Percentiles rank a stretch among this genome's conserved stretches.
Conservation (phyloP, 2,888 invertebrate genomes). For the Thecocarcelia acutangulata region DNA sequence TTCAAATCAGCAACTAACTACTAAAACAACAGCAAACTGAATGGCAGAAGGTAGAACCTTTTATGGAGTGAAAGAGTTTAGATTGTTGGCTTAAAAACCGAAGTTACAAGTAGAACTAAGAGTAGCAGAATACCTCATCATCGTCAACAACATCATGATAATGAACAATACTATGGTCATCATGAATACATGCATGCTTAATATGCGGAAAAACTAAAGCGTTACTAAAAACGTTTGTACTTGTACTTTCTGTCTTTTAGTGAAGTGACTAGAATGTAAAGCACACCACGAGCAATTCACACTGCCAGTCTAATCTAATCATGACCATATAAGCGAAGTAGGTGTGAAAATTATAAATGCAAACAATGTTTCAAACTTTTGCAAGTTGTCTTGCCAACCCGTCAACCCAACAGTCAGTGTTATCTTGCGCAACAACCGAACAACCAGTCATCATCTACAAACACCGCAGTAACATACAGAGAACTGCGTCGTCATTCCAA, state of each 20-base stretch:
- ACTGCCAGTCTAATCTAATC: slow-evolving; percentile 69
- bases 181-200: slow-evolving; percentile 61
- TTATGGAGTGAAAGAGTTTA: slow-evolving; percentile 65
- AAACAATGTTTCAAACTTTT: slow-evolving; percentile 69
- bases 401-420: slow-evolving; percentile 31
- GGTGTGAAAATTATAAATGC: slow-evolving; percentile 72
- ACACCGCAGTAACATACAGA: slow-evolving; percentile 10
- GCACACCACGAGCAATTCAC: slow-evolving; percentile 68
- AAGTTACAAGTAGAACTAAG: slow-evolving; percentile 12
- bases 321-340: slow-evolving; percentile 71
- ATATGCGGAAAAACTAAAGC: slow-evolving; percentile 69
- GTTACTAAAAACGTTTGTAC: slow-evolving; percentile 58
- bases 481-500: slow-evolving; percentile 42
- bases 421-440: slow-evolving; percentile 14
- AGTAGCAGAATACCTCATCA: slow-evolving; percentile 37
- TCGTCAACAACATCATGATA: slow-evolving; percentile 4
- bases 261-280: slow-evolving; percentile 20
- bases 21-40: slow-evolving; percentile 23
- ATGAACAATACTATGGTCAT: slow-evolving; percentile 21
- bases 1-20: slow-evolving; percentile 58
- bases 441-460: slow-evolving; percentile 23
- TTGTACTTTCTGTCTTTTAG: background rate
- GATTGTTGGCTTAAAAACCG: slow-evolving; percentile 33
- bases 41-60: slow-evolving; percentile 43
- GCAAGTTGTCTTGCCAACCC: slow-evolving; percentile 54